phyloP scores from a whole-genome alignment of 1,140 invertebrate species.

The Aporrectodea caliginosa region DNA sequence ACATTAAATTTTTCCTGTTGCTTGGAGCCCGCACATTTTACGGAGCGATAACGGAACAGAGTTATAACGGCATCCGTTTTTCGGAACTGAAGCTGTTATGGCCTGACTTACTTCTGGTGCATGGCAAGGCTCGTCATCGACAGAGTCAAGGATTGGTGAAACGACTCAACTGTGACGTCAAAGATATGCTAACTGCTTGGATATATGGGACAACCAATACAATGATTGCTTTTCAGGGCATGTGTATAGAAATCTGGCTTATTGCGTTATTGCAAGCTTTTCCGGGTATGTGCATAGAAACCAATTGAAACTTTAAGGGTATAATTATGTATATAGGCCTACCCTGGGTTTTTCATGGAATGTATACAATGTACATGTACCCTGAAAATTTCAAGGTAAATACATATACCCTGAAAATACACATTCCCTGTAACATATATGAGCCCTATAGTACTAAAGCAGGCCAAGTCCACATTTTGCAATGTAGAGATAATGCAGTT shows the following conservation, averaged over 20 bases:
- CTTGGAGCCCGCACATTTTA: conserved; percentile 40
- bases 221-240: conserved; percentile 33
- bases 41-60: conserved; percentile 55
- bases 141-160: conserved; percentile 39
- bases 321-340: no score
- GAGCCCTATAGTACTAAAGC: no score
- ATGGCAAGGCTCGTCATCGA: conserved; percentile 38
- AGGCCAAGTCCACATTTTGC: no score
- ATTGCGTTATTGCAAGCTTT: no score
- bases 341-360: no score
- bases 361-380: no score
- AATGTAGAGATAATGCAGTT: no score
- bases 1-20: conserved; percentile 54
- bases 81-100: conserved; percentile 21
- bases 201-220: conserved; percentile 36
- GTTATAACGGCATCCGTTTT: conserved; percentile 52
- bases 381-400: no score
- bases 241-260: background rate
- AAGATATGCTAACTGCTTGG: conserved; percentile 37
- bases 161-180: conserved; percentile 37
- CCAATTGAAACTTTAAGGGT: no score
- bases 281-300: no score
- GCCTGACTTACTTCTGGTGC: conserved; percentile 36
- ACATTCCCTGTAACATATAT: no score
- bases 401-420: no score